Evolutionary conservation across 2,113 vertebrate species (phyloP), one percentile per base, ranked within the genome.

Genomic region (Ammospiza caudacuta): DNA sequence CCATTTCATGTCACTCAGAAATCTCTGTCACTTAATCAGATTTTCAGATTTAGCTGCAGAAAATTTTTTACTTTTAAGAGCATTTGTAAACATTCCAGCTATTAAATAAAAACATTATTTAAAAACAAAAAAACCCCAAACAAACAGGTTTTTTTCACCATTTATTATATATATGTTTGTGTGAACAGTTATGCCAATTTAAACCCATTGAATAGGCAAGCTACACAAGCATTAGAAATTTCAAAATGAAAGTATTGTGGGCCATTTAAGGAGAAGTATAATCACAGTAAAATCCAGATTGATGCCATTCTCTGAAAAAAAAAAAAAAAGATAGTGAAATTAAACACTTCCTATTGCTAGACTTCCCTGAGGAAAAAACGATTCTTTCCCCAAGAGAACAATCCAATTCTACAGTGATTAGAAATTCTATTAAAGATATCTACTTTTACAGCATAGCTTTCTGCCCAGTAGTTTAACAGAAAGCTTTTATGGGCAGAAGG

Each of bases 61-160:
- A 97, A 96, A 75, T 54, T 70, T 3, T 55, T 69, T 89, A 44
- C 55, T 11, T 87, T 87, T 83, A 88, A 96, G 96, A 85, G 39
- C 92, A 90, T 85, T 47, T 84, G 13, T 31, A 87, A 87, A 31
- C 5, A 31, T 58, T 55, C 3, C 15, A 81, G 7, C 0, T 8
- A 21, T 35, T 76, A 68, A 85, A 52, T n/a, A 0, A 46, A 61
- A 54, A 24, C 9, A 7, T 19, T 18, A 27, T 31, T 43, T 5
- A 5, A 15, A 28, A 59, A 11, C 6, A 57, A 5, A 19, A 24
- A 35, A 16, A 59, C 0, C 6, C 14, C 16, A 6, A 13, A 57
- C 33, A 57, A 33, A 2, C 5, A 19, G 31, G 3, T 37, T 72
- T 52, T 72, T 58, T 88, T 68, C 5, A 72, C 24, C 2, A 31